These are phyloP conservation scores for Brotula barbata DNA, from an alignment of 2,797 vertebrate genomes.

Conservation along the genomic window DNA sequence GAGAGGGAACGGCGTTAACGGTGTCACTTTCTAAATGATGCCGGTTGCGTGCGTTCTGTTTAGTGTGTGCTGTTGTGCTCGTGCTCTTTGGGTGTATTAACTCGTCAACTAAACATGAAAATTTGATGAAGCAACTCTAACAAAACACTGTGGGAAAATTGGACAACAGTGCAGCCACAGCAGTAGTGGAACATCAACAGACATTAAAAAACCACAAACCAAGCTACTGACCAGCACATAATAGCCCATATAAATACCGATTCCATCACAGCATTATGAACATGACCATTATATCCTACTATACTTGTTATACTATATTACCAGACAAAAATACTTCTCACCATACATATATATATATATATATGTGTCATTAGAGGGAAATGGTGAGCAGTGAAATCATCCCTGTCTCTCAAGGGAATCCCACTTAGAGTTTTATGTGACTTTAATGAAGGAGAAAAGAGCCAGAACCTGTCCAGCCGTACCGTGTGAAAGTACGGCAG, in stretches of 20 bases:
- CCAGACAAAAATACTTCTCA: neutral
- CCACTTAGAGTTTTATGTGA: conserved; percentile 45
- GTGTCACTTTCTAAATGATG: conserved; percentile 1
- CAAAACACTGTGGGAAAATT: neutral
- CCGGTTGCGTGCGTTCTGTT: neutral
- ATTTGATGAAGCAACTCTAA: conserved; percentile 15
- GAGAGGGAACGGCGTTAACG: conserved; percentile 16
- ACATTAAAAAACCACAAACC: neutral
- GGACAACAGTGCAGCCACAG: neutral
- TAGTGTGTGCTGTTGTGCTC: conserved; percentile 10
- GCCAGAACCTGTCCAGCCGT: conserved; percentile 19
- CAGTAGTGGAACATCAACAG: neutral
- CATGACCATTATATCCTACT: neutral
- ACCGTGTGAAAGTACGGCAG: conserved; percentile 11
- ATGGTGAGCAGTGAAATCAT: conserved; percentile 18
- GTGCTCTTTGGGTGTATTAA: conserved; percentile 13
- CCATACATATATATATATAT: too few species aligned
- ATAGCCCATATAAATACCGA: neutral
- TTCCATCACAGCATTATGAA: neutral
- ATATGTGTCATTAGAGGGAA: conserved; percentile 42
- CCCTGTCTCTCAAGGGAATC: conserved; percentile 17
- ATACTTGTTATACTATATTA: neutral
- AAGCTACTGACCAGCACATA: conserved; percentile 2
- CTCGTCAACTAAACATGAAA: conserved; percentile 29
- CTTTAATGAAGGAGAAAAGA: conserved; percentile 52